phyloP scores from a whole-genome alignment of 1,140 invertebrate species.

The Hycleus phaleratus region DNA sequence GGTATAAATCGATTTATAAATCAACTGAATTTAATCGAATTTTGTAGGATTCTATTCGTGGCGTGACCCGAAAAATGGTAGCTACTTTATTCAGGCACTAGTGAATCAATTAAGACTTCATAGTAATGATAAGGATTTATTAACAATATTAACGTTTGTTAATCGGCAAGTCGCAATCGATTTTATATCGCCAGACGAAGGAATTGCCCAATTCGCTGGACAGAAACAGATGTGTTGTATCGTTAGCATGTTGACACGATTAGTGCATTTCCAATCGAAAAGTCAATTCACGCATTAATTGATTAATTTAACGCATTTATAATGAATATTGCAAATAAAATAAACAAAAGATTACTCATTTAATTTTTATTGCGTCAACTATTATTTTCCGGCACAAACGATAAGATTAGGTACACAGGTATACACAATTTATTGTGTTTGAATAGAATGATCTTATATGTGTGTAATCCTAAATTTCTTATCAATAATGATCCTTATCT shows the following conservation, averaged over 20 bases:
- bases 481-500: too few species aligned
- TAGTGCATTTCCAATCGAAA: conserved; percentile 51
- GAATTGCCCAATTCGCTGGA: conserved; percentile 66
- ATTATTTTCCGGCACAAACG: too few species aligned
- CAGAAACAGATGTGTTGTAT: conserved; percentile 93
- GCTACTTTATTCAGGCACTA: conserved; percentile 92
- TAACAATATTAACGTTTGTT: conserved; percentile 83
- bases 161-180: conserved; percentile 75
- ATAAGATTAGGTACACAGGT: too few species aligned
- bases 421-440: too few species aligned
- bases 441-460: too few species aligned
- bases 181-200: conserved; percentile 78
- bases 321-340: too few species aligned
- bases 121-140: conserved; percentile 61
- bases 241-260: conserved; percentile 82
- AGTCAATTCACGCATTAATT: too few species aligned
- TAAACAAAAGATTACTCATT: too few species aligned
- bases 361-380: too few species aligned
- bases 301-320: too few species aligned
- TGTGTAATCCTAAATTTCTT: too few species aligned
- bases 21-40: neutral
- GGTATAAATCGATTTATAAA: conserved; percentile 41
- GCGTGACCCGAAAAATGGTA: conserved; percentile 81
- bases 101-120: conserved; percentile 65
- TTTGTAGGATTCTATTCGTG: conserved; percentile 77